These are phyloP conservation scores for Catocala nupta DNA, from an alignment of 2,888 invertebrate genomes.

Conservation along the genomic window DNA sequence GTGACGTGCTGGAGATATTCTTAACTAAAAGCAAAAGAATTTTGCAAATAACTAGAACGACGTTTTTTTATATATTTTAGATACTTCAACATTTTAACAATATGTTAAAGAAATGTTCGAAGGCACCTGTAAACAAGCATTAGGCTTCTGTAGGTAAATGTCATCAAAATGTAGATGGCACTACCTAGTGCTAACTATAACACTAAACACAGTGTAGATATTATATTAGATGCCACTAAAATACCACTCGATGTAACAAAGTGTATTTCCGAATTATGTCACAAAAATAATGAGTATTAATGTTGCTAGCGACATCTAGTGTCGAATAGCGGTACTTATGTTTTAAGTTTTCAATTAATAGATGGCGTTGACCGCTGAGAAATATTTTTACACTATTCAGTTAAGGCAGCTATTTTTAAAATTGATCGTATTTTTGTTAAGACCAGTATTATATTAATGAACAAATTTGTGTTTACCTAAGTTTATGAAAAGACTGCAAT, in stretches of 20 bases:
- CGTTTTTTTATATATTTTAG: background rate
- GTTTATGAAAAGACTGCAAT: slow-evolving; percentile 41
- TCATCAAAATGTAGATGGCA: slow-evolving; percentile 37
- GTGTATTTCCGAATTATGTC: slow-evolving; percentile 48
- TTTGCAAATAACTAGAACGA: background rate
- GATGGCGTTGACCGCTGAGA: slow-evolving; percentile 38
- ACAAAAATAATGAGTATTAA: slow-evolving; percentile 34
- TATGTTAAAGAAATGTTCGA: slow-evolving; percentile 1
- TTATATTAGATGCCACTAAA: slow-evolving; percentile 28
- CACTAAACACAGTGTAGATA: slow-evolving; percentile 40
- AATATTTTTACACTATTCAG: slow-evolving; percentile 45
- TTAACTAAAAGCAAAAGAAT: background rate
- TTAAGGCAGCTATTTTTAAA: slow-evolving; percentile 47
- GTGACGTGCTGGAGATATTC: too few relatives aligned
- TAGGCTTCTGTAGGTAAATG: slow-evolving; percentile 43
- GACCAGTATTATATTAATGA: slow-evolving; percentile 46
- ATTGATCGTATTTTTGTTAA: slow-evolving; percentile 35
- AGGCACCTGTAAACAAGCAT: slow-evolving; percentile 30
- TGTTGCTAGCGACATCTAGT: slow-evolving; percentile 33
- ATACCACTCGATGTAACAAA: slow-evolving; percentile 26
- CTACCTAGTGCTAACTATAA: slow-evolving; percentile 39
- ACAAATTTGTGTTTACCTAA: slow-evolving; percentile 42
- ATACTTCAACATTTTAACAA: background rate
- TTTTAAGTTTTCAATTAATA: slow-evolving; percentile 40
- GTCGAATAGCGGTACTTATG: slow-evolving; percentile 27